phyloP scores from a whole-genome alignment of 2,888 invertebrate genomes.

The Octodonta nipae region DNA sequence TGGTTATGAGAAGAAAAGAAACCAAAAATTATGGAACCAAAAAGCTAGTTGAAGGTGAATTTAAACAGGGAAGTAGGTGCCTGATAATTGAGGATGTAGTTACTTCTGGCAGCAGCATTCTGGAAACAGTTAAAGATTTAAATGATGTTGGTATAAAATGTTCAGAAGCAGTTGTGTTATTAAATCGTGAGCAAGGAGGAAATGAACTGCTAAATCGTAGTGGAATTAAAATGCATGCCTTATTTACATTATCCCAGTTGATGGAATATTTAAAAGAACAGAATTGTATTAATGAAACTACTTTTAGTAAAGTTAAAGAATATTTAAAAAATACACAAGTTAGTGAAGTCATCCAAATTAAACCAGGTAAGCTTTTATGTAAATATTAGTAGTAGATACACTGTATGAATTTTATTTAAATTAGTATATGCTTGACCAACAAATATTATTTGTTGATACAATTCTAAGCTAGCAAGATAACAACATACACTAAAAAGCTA shows the following conservation, averaged over 20 bases:
- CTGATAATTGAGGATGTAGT: conserved; percentile 90
- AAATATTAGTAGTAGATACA: too few relatives aligned
- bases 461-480: too few relatives aligned
- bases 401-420: too few relatives aligned
- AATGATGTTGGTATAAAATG: conserved; percentile 44
- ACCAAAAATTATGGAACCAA: conserved; percentile 91
- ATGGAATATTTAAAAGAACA: conserved; percentile 47
- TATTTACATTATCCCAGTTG: conserved; percentile 55
- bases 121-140: conserved; percentile 76
- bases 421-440: too few relatives aligned
- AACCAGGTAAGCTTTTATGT: too few relatives aligned
- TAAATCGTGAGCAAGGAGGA: conserved; percentile 90
- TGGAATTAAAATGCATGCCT: conserved; percentile 55
- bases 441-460: too few relatives aligned
- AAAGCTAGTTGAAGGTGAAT: conserved; percentile 79
- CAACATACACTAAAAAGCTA: too few relatives aligned
- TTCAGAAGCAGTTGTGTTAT: conserved; percentile 71
- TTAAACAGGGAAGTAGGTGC: conserved; percentile 60
- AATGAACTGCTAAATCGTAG: conserved; percentile 51
- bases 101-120: conserved; percentile 81
- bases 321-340: too few relatives aligned
- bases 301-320: conserved; percentile 40
- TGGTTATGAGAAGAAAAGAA: conserved; percentile 87
- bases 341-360: too few relatives aligned
- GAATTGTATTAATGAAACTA: conserved; percentile 46